Evolutionary conservation across 2,888 invertebrate genomes (phyloP), one percentile per base, ranked within the genome.

Genomic region (Heliconius sara): DNA sequence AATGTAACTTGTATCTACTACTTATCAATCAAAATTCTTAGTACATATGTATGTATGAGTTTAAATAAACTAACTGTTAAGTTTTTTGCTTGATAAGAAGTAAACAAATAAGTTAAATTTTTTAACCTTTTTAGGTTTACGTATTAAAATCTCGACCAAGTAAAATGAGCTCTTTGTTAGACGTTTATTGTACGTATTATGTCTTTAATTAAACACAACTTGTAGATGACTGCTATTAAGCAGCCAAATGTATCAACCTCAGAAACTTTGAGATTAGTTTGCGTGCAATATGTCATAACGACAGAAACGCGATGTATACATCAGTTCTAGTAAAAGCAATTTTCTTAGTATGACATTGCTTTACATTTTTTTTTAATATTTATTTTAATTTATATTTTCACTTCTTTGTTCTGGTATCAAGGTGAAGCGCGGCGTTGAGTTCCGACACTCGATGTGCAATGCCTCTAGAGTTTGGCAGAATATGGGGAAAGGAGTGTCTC

Each of bases 211-310:
- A 57, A 72, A 34, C 22, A 12, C 30, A 30, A 57, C 12, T 27
- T 72, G 72, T 13, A 22, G 22, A 57, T 34, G 57, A 57, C 57
- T 57, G 57, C 57, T 34, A 60, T 34, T 60, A 73, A 57, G 34
- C 57, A 73, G 12, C 52, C 30, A 72, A 27, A 57, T 57, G 30
- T 72, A 72, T 57, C 9, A 57, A 73, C 30, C n/a, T 60, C 60
- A 34, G 57, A 57, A 70, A 73, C 72, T 57, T 73, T 39, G n/a
- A 60, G 39, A 73, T 73, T 73, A 73, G 73, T 73, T 73, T 73
- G n/a, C 60, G n/a, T 60, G 60, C 60, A 60, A 73, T 73, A 73
- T 73, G 73, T 73, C 73, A 57, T 73, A 73, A 73, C 73, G 57
- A 39, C n/a, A 60, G 39, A 60, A 60, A 73, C 57, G n/a, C 34